phyloP scores from a whole-genome alignment of 2,888 invertebrate genomes.

The Tiliacea aurago region DNA sequence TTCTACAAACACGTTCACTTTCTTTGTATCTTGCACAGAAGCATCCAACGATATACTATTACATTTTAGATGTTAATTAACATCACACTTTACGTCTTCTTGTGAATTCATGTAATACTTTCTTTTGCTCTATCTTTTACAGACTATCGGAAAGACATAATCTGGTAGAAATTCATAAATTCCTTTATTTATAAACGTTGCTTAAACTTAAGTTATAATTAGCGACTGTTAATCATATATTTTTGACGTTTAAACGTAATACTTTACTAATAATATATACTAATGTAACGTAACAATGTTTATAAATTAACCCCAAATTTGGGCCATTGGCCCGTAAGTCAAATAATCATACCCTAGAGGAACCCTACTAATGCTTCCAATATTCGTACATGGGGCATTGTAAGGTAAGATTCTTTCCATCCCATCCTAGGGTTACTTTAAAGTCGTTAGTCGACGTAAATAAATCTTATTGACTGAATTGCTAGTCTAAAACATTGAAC shows the following conservation, averaged over 20 bases:
- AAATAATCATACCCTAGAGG: background rate
- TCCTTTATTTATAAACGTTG: too few relatives aligned
- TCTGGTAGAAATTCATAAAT: constrained; percentile 3
- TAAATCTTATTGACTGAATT: too few relatives aligned
- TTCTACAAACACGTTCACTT: constrained; percentile 64
- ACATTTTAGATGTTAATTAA: constrained; percentile 49
- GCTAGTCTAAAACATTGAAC: too few relatives aligned
- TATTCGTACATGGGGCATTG: background rate
- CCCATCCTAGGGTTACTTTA: background rate
- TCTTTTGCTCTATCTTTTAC: constrained; percentile 25
- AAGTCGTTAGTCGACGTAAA: background rate
- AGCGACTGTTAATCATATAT: too few relatives aligned
- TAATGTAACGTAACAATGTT: too few relatives aligned
- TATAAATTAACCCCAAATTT: too few relatives aligned
- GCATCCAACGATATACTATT: constrained; percentile 40
- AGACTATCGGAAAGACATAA: constrained; percentile 17
- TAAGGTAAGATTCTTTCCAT: too few relatives aligned
- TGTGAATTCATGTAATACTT: constrained; percentile 38
- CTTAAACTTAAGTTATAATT: too few relatives aligned
- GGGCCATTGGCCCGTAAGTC: too few relatives aligned
- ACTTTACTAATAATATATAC: too few relatives aligned
- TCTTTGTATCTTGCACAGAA: constrained; percentile 49
- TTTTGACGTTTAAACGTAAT: too few relatives aligned
- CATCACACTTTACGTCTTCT: constrained; percentile 40
- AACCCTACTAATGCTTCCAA: background rate